phyloP scores from a whole-genome alignment of 2,113 vertebrate genomes.

The Bos indicus region DNA sequence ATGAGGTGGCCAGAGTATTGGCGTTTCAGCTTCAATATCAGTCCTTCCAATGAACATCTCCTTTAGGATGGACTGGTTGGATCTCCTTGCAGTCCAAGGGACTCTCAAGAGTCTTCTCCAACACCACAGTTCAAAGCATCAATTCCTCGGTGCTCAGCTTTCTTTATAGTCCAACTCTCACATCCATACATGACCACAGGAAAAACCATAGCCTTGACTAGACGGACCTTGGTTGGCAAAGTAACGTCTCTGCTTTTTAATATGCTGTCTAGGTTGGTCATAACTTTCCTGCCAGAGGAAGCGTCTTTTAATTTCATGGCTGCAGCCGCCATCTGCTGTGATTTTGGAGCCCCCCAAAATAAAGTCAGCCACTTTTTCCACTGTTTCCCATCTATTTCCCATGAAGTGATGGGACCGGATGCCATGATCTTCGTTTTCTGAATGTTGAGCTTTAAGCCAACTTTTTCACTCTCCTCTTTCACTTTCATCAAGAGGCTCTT shows the following conservation, averaged over 20 bases:
- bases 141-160: fast-evolving
- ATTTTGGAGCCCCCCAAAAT: neutral
- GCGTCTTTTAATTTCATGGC: neutral
- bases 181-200: neutral
- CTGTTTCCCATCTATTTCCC: neutral
- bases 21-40: neutral
- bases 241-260: neutral
- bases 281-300: neutral
- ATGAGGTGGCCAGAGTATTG: neutral
- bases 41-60: neutral
- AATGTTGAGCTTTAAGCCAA: neutral
- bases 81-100: neutral
- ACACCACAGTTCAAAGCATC: neutral
- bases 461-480: neutral
- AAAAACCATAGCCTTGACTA: neutral
- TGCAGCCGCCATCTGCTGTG: neutral
- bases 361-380: neutral
- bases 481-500: neutral
- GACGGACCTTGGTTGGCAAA: neutral
- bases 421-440: neutral
- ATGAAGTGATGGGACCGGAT: neutral
- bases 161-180: neutral
- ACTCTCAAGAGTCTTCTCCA: neutral
- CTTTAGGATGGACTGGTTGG: neutral
- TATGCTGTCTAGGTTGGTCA: neutral